Base-by-base conservation (phyloP, 92 coral and sea anemone species). In the Epizoanthus stellaris region DNA sequence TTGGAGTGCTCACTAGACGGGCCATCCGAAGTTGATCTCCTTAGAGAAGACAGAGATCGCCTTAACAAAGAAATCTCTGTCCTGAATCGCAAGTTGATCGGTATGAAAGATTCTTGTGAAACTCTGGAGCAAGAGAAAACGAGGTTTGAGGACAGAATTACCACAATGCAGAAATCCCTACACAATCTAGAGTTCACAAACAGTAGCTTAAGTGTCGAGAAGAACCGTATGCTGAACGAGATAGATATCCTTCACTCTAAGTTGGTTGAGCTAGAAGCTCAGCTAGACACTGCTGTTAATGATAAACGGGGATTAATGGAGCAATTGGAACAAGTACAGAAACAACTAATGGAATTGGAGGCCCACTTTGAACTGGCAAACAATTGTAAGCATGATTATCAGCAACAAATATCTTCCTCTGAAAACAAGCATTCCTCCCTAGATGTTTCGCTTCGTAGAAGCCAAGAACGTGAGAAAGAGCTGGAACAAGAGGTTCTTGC, bases 31-130 rank as follows among this genome's bases (percentile, higher is more conserved):
- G 58, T 86, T 14, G 98, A 94, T 43, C 84, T 93, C 49, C 90
- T 92, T 39, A 94, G 93, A 74, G 97, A 90, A 20, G 93, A 97
- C 70, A 88, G 94, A 38, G 97, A 97, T 25, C 94, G 97, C 43
- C 89, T 97, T 64, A 87, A 92, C 57, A 76, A 86, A 69, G 99
- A 96, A 65, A 89, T 95, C 16, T 92, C 95, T 40, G 87, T 70
- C 57, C 86, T 94, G 39, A 96, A 87, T 62, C 91, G 95, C 60
- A 94, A 89, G 69, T 71, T 91, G 36, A 85, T 91, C 68, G 38
- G 88, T 15, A 84, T 91, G 80, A 95, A 90, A 86, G 97, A 94
- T 75, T 83, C 76, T 23, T 69, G 87, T 49, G 98, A 97, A 36
- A 87, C 81, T 4, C 58, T 95, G 19, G 96, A 97, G 43, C 91